Conservation (phyloP, 2,113 vertebrate genomes). For the Forbesichthys agassizii region DNA sequence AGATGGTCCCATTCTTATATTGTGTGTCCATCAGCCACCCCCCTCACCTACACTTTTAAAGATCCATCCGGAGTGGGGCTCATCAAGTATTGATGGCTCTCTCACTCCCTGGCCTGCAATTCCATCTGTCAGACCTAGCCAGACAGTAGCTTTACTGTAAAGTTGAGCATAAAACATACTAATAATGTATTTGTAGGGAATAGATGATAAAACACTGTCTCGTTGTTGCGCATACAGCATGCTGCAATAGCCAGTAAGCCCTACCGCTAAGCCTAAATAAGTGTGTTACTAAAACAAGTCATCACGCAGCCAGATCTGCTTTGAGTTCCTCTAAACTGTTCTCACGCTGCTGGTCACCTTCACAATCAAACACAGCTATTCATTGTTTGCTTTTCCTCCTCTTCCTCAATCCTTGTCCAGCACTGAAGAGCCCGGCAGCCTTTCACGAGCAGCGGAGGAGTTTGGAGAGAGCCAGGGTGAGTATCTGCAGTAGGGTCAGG, state of each 20-base stretch:
- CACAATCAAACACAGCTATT: background rate
- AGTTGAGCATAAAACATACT: too few relatives aligned
- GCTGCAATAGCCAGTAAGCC: background rate
- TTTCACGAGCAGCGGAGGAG: constrained; percentile 80
- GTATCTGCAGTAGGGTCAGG: constrained; percentile 3
- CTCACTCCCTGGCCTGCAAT: background rate
- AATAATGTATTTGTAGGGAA: too few relatives aligned
- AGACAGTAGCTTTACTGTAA: constrained; percentile 1
- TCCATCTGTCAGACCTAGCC: constrained; percentile 11
- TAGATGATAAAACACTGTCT: too few relatives aligned
- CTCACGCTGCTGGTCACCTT: background rate
- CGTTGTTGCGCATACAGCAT: too few relatives aligned
- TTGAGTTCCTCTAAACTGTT: constrained; percentile 44
- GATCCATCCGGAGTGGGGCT: constrained; percentile 25
- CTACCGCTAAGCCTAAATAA: background rate
- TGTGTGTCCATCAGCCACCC: background rate
- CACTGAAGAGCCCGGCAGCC: constrained; percentile 93
- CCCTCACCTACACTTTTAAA: constrained; percentile 18
- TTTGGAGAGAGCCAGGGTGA: constrained; percentile 80
- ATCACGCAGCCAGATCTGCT: constrained; percentile 53
- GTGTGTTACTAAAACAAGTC: constrained; percentile 5
- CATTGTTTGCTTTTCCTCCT: background rate
- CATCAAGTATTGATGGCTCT: constrained; percentile 27
- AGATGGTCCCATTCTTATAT: background rate
- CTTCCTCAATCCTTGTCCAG: constrained; percentile 64